A percentile compares a stretch with the other conserved stretches of the same genome.
phyloP scores from a whole-genome alignment of 1,140 invertebrate genomes.

The Leptinotarsa lineolata region DNA sequence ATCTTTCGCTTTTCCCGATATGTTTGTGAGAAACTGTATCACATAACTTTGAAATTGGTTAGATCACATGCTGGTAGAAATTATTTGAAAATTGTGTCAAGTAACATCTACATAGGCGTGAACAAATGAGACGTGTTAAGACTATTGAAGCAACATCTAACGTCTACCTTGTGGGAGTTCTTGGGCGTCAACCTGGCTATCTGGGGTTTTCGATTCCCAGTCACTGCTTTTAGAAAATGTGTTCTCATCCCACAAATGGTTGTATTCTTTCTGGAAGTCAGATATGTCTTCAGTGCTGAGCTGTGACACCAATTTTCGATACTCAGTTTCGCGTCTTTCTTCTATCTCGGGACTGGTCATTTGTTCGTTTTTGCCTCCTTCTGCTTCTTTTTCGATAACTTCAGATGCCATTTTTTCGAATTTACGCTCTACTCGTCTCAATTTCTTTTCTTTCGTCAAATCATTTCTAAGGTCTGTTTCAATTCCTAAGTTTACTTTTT shows the following conservation, averaged over 20 bases:
- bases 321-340: slow-evolving; percentile 57
- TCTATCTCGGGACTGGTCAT: slow-evolving; percentile 53
- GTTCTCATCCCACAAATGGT: slow-evolving; percentile 58
- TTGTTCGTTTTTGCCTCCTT: slow-evolving; percentile 48
- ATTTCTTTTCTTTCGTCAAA: slow-evolving; percentile 52
- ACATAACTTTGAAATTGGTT: slow-evolving; percentile 1
- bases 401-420: slow-evolving; percentile 64
- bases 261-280: slow-evolving; percentile 56
- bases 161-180: slow-evolving; percentile 57
- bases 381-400: slow-evolving; percentile 47
- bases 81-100: slow-evolving; percentile 16
- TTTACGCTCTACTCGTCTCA: slow-evolving; percentile 61
- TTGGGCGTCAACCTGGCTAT: slow-evolving; percentile 54
- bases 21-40: slow-evolving; percentile 42
- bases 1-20: slow-evolving; percentile 45
- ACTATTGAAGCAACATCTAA: slow-evolving; percentile 43
- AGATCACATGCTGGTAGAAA: neutral
- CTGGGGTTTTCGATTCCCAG: slow-evolving; percentile 55
- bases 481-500: slow-evolving; percentile 37
- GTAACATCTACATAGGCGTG: slow-evolving; percentile 36
- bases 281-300: slow-evolving; percentile 59
- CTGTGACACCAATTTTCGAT: slow-evolving; percentile 58
- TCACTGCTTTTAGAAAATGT: slow-evolving; percentile 57
- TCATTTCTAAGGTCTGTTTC: slow-evolving; percentile 27
- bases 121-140: slow-evolving; percentile 38